Evolutionary conservation across 2,113 vertebrate genomes (phyloP), one percentile per base, ranked within the genome.

Genomic region (Tetraodon nigroviridis): DNA sequence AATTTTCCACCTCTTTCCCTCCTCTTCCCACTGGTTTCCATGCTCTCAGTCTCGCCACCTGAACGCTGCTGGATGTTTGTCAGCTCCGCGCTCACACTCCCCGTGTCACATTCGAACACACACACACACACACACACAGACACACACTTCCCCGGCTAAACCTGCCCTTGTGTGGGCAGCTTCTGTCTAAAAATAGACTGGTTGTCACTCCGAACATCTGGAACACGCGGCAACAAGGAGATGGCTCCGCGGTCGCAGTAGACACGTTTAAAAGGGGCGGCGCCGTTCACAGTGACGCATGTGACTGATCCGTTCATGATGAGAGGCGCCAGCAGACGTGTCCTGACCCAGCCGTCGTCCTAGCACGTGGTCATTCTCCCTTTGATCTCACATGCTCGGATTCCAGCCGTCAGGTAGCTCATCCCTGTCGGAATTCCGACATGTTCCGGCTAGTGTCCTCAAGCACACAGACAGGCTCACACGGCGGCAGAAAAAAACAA

Each of bases 31-130:
- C 70, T 61, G 76, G 79, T 88, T 88, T 86, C 88, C 84, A 86
- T 88, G 67, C 78, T 80, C 80, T 89, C 86, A 86, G 76, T 82
- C 82, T 76, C 67, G 71, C 85, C 84, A 88, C 83, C 87, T 89
- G 87, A 75, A 83, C 42, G 22, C 78, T 66, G 58, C 76, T 79
- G 63, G 71, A 78, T 79, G 71, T 86, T 83, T 84, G 81, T 83
- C 79, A 81, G 77, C 66, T 69, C 63, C 77, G 41, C 69, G 52
- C 67, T 58, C 71, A 59, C 61, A 27, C 76, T 40, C 51, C 51
- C 53, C 18, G 54, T 10, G 13, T 65, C 50, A 68, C 67, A 73
- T 22, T 11, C 66, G 29, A 46, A 59, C 47, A 51, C 58, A 65
- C 24, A 27, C 24, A 27, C 24, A 27, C 24, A 37, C 49, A 59